Base-by-base conservation (phyloP, 2,113 vertebrate genomes). In the Lophotis ruficrista region DNA sequence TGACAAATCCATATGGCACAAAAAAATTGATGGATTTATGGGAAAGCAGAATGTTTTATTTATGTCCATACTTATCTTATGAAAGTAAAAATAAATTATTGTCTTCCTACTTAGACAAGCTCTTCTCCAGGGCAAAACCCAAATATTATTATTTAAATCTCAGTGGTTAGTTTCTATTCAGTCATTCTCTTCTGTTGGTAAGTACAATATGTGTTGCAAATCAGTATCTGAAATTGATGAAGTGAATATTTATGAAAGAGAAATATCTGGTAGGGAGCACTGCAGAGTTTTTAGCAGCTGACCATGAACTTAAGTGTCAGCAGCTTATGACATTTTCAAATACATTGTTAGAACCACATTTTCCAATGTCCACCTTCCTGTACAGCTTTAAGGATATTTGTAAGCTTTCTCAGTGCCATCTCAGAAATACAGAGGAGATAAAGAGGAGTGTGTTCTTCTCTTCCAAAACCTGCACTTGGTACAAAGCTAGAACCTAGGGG, bases 181-280 rank as follows among this genome's bases (percentile, higher is more conserved):
- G 37, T 58, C 16, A 22, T 48, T 76, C 27, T 75, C 72, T 91
- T 66, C 37, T 85, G 5, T 77, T 84, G 16, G 15, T 37, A 54
- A 72, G 19, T 88, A 57, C 8, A 65, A 12, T 62, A 57, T 38
- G 7, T 93, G 30, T 73, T 48, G 66, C 94, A 90, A 87, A 79
- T 65, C 45, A 65, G 41, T 47, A 70, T 43, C 60, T 81, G 61
- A 90, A 93, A 53, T 68, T 90, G 51, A 31, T 77, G 12, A 68
- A 88, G 35, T 65, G 77, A 91, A 24, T 78, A 82, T 88, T 91
- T 95, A 48, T 87, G 62, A 87, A 96, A 75, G 51, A 81, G 73
- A 57, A 86, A 24, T 83, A 72, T 45, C 60, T 96, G 12, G 5
- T 71, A 41, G 53, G 50, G 51, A 73, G 21, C 43, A 18, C 65